A percentile compares a stretch with the other conserved stretches of the same genome.
Conservation (phyloP, 2,797 vertebrate species). For the Pangasius krempfi region DNA sequence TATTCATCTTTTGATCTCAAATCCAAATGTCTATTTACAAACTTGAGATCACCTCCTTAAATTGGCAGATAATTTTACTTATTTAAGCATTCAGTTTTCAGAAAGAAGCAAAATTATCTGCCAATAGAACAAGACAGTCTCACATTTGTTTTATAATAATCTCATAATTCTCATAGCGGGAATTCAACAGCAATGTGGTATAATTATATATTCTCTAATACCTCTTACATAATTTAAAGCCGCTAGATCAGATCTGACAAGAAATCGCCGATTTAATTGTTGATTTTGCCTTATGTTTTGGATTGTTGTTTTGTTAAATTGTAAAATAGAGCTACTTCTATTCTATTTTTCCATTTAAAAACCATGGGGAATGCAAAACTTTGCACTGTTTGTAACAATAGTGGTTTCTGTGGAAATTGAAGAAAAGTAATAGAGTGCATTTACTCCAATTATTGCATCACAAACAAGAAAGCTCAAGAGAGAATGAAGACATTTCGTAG, state of each 20-base stretch:
- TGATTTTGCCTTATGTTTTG: neutral
- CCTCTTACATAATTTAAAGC: neutral
- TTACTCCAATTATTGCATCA: slow-evolving; percentile 21
- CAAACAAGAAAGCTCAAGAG: slow-evolving; percentile 7
- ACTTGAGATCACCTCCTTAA: neutral
- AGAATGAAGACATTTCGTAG: slow-evolving; percentile 29
- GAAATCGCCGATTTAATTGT: neutral
- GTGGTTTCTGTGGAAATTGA: slow-evolving; percentile 12
- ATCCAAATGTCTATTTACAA: neutral
- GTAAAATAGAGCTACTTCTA: neutral
- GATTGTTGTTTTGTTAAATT: neutral
- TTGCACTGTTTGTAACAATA: neutral
- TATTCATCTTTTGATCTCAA: neutral
- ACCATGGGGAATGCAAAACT: neutral
- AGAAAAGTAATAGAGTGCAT: slow-evolving; percentile 18
- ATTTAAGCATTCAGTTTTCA: neutral
- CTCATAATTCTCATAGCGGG: neutral
- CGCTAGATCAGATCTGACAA: neutral
- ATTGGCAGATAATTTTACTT: neutral
- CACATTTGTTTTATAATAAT: neutral
- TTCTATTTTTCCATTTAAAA: neutral
- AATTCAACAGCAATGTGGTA: neutral
- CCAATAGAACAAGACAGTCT: neutral
- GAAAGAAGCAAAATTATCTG: neutral
- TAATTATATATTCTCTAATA: neutral